Conservation (phyloP, 1,140 invertebrate genomes). For the Danaus melanippus region DNA sequence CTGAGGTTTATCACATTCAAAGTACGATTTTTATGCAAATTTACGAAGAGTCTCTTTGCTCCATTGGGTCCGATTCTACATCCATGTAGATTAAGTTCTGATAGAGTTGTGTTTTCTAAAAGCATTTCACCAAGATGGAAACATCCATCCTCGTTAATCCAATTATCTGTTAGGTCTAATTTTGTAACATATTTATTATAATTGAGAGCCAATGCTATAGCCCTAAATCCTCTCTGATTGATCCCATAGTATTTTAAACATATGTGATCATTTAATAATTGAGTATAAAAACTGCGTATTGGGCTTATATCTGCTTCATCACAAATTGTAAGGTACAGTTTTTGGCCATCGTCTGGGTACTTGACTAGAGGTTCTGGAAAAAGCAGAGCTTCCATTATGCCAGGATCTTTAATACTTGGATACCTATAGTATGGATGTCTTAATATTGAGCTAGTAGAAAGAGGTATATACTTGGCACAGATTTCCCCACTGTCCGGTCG, state of each 20-base stretch:
- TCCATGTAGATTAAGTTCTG: slow-evolving; percentile 46
- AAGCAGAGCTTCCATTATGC: slow-evolving; percentile 57
- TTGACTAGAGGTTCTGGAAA: slow-evolving; percentile 31
- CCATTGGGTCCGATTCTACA: slow-evolving; percentile 55
- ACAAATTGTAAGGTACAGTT: slow-evolving; percentile 52
- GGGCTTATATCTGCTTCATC: slow-evolving; percentile 43
- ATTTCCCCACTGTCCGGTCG: slow-evolving; percentile 46
- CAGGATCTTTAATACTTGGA: slow-evolving; percentile 65
- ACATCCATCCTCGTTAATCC: slow-evolving; percentile 41
- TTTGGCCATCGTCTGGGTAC: slow-evolving; percentile 51
- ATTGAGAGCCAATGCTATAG: slow-evolving; percentile 43
- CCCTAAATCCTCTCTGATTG: slow-evolving; percentile 37
- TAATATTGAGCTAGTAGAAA: slow-evolving; percentile 64
- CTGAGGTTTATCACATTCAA: slow-evolving; percentile 46
- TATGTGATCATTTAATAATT: slow-evolving; percentile 37
- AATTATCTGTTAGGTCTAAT: slow-evolving; percentile 59
- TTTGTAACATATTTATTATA: slow-evolving; percentile 43
- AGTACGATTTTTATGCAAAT: slow-evolving; percentile 31
- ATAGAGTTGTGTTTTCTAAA: slow-evolving; percentile 40
- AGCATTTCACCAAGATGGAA: slow-evolving; percentile 54
- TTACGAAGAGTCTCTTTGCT: slow-evolving; percentile 32
- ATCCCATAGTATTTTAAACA: slow-evolving; percentile 63
- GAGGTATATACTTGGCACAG: slow-evolving; percentile 43
- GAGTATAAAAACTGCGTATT: slow-evolving; percentile 43
- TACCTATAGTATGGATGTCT: slow-evolving; percentile 65